Base-by-base conservation (phyloP, 1,140 invertebrate genomes). In the Eufriesea mexicana region DNA sequence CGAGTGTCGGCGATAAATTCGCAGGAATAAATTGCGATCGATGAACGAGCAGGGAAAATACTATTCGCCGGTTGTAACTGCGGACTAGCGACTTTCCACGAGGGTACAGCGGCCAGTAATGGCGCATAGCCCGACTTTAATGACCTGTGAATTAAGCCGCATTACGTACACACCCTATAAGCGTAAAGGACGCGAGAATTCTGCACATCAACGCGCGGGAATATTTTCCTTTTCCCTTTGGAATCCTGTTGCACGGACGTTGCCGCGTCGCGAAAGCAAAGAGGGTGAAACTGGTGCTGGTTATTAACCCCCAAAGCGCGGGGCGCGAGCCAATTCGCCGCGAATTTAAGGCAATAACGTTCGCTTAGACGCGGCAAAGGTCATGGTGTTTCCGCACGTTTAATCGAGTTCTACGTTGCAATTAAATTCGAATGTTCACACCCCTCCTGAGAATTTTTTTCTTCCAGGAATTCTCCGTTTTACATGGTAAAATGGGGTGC, bases 131-230 rank as follows among this genome's bases (percentile, higher is more conserved):
- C 59, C 18, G 79, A 81, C 79, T 75, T 81, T 81, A 75, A 81
- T 57, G 61, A 75, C 51, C 79, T 75, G 79, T 35, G 79, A 81
- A 81, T 81, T 81, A 75, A 75, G 71, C 71, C 51, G 61, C 71
- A 75, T 81, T 75, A 81, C 70, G 74, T 66, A 81, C 74, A 75
- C 61, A 80, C 47, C 25, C 28, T 7, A 28, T 16, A 25, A 20
- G 7, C 7, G 7, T 35, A 35, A 18, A 45, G 9, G 54, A 18
- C 28, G 25, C 7, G n/a, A 25, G 61, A 70, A 70, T 61, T 79
- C 77, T 49, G 45, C 6, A 25, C 54, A 42, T 47, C 47, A 35
- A 28, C 35, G n/a, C 20, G 59, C 25, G 49, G 49, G 55, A 74
- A 74, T 54, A 55, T 74, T 81, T 74, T 64, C 42, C n/a, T 66